These are phyloP conservation scores for Amyelois transitella DNA, from an alignment of 1,140 invertebrate genomes.

Conservation along the genomic window DNA sequence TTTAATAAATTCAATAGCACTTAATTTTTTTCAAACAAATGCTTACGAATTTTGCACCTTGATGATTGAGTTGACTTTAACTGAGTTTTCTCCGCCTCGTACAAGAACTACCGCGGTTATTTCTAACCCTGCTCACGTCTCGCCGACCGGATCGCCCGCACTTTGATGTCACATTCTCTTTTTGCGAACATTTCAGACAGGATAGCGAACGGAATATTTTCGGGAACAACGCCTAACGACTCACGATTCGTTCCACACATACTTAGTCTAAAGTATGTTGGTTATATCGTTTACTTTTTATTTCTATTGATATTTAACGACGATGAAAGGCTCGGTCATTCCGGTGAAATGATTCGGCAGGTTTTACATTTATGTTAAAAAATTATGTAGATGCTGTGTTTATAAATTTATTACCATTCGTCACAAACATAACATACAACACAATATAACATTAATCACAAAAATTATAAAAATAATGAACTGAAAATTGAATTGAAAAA, in stretches of 20 bases:
- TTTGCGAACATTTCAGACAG: conserved; percentile 60
- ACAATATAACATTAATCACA: no score
- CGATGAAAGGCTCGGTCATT: no score
- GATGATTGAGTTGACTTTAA: not conserved
- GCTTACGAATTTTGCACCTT: conserved; percentile 1
- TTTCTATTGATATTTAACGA: no score
- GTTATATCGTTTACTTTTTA: not conserved
- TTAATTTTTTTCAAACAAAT: no score
- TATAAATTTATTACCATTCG: no score
- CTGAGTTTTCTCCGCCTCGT: not conserved
- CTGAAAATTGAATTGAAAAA: no score
- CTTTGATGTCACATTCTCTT: conserved; percentile 70
- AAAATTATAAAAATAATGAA: no score
- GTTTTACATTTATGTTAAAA: no score
- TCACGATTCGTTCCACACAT: conserved; percentile 19
- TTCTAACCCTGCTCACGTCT: conserved; percentile 67
- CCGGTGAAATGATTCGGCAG: no score
- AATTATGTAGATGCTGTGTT: no score
- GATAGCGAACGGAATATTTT: conserved; percentile 56
- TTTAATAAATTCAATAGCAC: no score
- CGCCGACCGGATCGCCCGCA: conserved; percentile 43
- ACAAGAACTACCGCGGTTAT: conserved; percentile 41
- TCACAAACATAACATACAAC: no score
- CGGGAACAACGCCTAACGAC: conserved; percentile 49
- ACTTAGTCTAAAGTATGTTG: conserved; percentile 11